These are phyloP conservation scores for Amphimallon solstitiale DNA, from an alignment of 2,888 invertebrate species.

Conservation along the genomic window DNA sequence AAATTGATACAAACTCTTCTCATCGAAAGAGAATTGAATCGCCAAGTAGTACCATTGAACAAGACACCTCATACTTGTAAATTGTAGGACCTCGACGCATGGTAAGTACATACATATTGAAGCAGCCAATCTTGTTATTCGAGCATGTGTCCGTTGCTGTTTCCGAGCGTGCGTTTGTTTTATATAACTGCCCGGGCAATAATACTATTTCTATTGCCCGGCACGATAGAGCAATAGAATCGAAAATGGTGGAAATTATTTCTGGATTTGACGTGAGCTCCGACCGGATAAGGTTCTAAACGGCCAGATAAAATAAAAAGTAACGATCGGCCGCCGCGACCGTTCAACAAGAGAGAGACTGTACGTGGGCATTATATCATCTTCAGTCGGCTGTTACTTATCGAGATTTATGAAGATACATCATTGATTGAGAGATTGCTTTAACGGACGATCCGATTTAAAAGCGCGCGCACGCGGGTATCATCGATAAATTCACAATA, in stretches of 20 bases:
- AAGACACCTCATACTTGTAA: too few species aligned
- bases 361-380: background rate
- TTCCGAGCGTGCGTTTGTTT: slow-evolving; percentile 39
- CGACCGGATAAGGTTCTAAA: slow-evolving; percentile 23
- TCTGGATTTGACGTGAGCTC: slow-evolving; percentile 27
- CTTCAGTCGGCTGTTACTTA: slow-evolving; percentile 6
- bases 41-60: background rate
- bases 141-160: slow-evolving; percentile 17
- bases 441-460: slow-evolving; percentile 1
- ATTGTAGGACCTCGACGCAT: too few species aligned
- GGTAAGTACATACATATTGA: slow-evolving; percentile 32
- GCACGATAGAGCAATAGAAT: slow-evolving; percentile 43
- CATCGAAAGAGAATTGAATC: too few species aligned
- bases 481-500: background rate
- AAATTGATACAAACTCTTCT: too few species aligned
- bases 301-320: slow-evolving; percentile 19
- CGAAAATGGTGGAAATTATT: slow-evolving; percentile 40
- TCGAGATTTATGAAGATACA: background rate
- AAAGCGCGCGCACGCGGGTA: background rate
- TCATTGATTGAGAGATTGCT: slow-evolving; percentile 10
- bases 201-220: slow-evolving; percentile 40
- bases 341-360: background rate
- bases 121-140: slow-evolving; percentile 26
- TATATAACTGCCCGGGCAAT: slow-evolving; percentile 40
- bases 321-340: slow-evolving; percentile 1